These are phyloP conservation scores for Zenarchopterus dispar DNA, from an alignment of 2,797 vertebrate species.

Conservation along the genomic window DNA sequence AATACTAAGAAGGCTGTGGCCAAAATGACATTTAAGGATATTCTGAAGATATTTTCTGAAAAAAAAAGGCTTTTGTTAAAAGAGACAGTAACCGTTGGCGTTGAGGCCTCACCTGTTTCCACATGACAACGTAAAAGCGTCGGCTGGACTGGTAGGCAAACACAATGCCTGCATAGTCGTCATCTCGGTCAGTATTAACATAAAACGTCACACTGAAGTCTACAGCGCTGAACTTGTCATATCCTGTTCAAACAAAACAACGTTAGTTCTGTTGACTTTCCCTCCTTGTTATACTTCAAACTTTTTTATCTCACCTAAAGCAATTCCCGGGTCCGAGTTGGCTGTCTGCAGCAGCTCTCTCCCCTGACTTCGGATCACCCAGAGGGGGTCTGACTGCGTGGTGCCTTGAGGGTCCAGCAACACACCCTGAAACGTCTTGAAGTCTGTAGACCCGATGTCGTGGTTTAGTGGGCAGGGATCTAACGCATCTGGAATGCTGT, in stretches of 20 bases:
- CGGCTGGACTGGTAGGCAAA: slow-evolving; percentile 96
- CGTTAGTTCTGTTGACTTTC: not conserved
- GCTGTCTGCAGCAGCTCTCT: slow-evolving; percentile 95
- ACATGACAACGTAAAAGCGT: slow-evolving; percentile 97
- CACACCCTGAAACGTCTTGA: slow-evolving; percentile 96
- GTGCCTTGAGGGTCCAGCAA: slow-evolving; percentile 95
- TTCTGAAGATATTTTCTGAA: not conserved
- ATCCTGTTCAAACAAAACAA: slow-evolving; percentile 79
- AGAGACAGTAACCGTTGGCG: not conserved
- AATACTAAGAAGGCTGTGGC: not conserved
- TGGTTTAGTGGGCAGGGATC: slow-evolving; percentile 95
- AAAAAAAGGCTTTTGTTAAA: not conserved
- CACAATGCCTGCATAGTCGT: slow-evolving; percentile 95
- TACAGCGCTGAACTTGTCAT: slow-evolving; percentile 90
- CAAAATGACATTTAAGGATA: not conserved
- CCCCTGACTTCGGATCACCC: slow-evolving; percentile 95
- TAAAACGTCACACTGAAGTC: slow-evolving; percentile 98
- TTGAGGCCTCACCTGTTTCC: slow-evolving; percentile 90
- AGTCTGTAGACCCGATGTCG: slow-evolving; percentile 91
- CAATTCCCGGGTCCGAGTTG: slow-evolving; percentile 97
- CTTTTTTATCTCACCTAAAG: slow-evolving; percentile 86
- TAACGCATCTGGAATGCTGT: slow-evolving; percentile 90
- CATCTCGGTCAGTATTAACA: slow-evolving; percentile 95
- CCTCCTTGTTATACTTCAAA: not conserved
- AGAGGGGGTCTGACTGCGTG: slow-evolving; percentile 94